A percentile compares a stretch with the other conserved stretches of the same genome.
Evolutionary conservation across 37 sponge, comb jelly and placozoan species (phyloP).

Genomic region (Mnemiopsis leidyi): DNA sequence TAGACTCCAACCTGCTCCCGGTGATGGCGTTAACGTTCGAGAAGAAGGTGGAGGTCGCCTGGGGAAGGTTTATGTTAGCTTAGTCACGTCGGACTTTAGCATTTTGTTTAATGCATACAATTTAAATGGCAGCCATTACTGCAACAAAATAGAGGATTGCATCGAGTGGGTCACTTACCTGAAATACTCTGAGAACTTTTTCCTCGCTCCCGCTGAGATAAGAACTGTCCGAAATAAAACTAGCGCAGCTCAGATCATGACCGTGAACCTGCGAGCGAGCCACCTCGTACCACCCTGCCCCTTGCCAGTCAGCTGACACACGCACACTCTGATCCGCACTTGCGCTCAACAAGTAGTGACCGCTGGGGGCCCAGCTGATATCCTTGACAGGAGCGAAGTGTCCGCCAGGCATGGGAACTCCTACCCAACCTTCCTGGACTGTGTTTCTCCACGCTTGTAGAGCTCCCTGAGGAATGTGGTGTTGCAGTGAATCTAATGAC

Average conservation of each 20-base stretch:
- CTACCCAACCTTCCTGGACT: neutral
- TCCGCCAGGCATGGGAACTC: constrained; percentile 56
- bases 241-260: constrained; percentile 5
- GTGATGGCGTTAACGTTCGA: constrained; percentile 7
- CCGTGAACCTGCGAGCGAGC: constrained; percentile 60
- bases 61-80: no score
- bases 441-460: constrained; percentile 30
- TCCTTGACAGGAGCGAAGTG: constrained; percentile 46
- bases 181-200: constrained; percentile 43
- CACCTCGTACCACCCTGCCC: constrained; percentile 17
- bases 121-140: no score
- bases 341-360: constrained; percentile 3
- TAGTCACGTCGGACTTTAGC: no score
- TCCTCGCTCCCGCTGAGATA: constrained; percentile 62
- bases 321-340: constrained; percentile 59
- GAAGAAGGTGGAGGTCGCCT: constrained; percentile 63
- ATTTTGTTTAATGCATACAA: no score
- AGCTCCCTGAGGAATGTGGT: constrained; percentile 52
- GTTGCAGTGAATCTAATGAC: no score
- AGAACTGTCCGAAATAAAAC: neutral
- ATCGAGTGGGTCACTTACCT: no score
- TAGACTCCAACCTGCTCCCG: neutral
- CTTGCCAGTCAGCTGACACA: constrained; percentile 5
- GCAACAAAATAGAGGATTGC: no score
- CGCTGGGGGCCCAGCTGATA: constrained; percentile 12